Percentiles rank a stretch among this genome's conserved stretches.
phyloP scores from a whole-genome alignment of 2,113 vertebrate genomes.

The Pseudopipra pipra region DNA sequence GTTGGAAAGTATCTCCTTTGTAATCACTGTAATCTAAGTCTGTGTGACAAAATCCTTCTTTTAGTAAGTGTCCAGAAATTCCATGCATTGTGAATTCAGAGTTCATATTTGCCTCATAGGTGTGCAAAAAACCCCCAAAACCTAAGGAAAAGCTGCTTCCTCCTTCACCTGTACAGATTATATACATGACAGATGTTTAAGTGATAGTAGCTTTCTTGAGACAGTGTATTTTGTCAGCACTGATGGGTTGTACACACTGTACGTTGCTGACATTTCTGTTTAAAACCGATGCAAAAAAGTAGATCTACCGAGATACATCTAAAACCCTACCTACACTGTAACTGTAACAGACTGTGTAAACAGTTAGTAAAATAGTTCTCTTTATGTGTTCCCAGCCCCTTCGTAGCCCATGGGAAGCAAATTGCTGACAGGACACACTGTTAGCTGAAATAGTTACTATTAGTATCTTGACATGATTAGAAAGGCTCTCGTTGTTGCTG shows the following conservation, averaged over 20 bases:
- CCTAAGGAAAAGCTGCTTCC: background rate
- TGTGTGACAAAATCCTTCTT: background rate
- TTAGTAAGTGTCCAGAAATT: background rate
- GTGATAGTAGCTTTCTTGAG: background rate
- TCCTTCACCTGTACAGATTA: background rate
- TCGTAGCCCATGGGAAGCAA: background rate
- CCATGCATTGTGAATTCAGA: background rate
- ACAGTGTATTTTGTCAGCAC: background rate
- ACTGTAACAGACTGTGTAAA: background rate
- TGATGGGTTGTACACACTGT: background rate
- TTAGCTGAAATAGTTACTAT: constrained; percentile 24
- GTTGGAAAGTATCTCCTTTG: background rate
- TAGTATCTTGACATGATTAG: constrained; percentile 8
- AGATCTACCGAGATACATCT: background rate
- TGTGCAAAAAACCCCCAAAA: background rate
- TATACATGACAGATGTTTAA: background rate
- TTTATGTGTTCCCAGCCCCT: background rate
- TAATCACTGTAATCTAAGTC: background rate
- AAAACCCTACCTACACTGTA: background rate
- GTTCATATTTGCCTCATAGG: background rate
- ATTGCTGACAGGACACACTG: background rate
- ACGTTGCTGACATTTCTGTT: background rate
- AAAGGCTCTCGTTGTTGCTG: background rate
- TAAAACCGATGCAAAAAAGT: background rate
- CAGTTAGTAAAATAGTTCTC: background rate